Conservation (phyloP, 2,888 invertebrate genomes). For the Drosophila stalkeri region DNA sequence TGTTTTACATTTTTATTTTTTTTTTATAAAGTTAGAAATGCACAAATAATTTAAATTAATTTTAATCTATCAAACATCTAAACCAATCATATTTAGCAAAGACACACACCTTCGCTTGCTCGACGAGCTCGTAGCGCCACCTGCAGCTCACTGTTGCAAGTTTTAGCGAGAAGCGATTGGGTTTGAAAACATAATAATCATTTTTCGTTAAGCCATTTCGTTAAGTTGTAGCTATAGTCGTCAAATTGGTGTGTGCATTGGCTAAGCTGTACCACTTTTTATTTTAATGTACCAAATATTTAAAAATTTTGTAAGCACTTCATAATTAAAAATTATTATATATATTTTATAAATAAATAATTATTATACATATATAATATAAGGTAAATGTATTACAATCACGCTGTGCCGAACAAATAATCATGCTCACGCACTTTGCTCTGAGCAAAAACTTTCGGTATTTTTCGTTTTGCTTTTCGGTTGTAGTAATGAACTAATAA, state of each 20-base stretch:
- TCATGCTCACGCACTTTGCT: too few species aligned
- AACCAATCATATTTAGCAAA: neutral
- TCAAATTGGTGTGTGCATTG: neutral
- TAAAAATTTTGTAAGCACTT: too few species aligned
- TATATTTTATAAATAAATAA: too few species aligned
- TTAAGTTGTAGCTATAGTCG: neutral
- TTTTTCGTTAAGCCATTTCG: constrained; percentile 7
- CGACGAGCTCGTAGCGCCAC: neutral
- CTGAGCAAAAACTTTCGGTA: too few species aligned
- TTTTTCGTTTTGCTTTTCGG: too few species aligned
- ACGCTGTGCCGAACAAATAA: too few species aligned
- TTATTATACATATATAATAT: too few species aligned
- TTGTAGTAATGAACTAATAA: too few species aligned
- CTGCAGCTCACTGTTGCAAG: neutral
- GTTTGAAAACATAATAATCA: neutral
- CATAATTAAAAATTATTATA: too few species aligned
- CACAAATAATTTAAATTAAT: neutral
- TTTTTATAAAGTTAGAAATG: neutral
- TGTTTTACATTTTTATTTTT: neutral
- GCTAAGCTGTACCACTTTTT: neutral
- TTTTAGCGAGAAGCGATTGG: neutral
- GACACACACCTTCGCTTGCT: neutral
- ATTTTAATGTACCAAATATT: too few species aligned
- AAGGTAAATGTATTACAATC: too few species aligned
- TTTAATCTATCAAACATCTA: neutral